Evolutionary conservation across 2,113 vertebrate species (phyloP), one percentile per base, ranked within the genome.

Genomic region (Rhinoderma darwinii): DNA sequence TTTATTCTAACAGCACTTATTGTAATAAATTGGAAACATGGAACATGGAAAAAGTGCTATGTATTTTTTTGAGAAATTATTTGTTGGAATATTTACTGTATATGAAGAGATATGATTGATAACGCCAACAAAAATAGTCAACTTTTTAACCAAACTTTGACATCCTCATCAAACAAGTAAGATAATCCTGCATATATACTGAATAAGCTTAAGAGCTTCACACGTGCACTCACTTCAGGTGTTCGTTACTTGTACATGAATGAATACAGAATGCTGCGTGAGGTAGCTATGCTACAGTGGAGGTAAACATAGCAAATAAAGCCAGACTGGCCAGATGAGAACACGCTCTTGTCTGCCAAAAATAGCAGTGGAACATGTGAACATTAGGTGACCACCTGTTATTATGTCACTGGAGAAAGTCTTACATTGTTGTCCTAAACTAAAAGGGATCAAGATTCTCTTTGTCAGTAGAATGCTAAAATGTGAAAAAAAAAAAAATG

Each of bases 351-450:
- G 39, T 63, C 73, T 85, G 84, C 84, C 51, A 85, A 85, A 63
- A 47, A 56, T 39, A 66, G 84, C 74, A 32, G 35, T 50, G 39
- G 41, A 63, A 51, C 84, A 85, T 77, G 39, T 77, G 84, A 78
- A 63, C 73, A 85, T 25, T 68, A 77, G 54, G 74, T 78, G 74
- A 66, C 84, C 84, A 85, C 84, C 74, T 85, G 84, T 78, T 66
- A 66, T 59, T 59, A 85, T 6, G 61, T 83, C 63, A 70, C 81
- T 41, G 14, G 39, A 63, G 54, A 63, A 30, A 50, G 66, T 32
- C n/a, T 20, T 77, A 50, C 27, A 51, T 50, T 77, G 41, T 75
- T 44, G 47, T 51, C 14, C 30, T 11, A 51, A 51, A 77, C 25
- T 47, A 6, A 76, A 75, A 47, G 15, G 20, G 27, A 77, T 50